Base-by-base conservation (phyloP, 2,888 invertebrate genomes). In the Nasonovia ribisnigri region DNA sequence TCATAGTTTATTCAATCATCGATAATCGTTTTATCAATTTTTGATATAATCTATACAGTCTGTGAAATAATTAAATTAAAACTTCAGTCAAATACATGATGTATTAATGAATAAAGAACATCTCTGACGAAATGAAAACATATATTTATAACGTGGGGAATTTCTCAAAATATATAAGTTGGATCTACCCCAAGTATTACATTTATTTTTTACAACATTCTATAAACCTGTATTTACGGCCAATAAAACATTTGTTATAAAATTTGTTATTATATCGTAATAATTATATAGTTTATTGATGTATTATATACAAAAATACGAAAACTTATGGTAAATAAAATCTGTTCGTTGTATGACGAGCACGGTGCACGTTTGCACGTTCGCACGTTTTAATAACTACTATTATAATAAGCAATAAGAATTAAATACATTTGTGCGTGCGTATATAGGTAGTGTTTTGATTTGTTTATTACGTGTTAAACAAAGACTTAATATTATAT, bases 161-260 rank as follows among this genome's bases (percentile, higher is more conserved):
- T 51, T 77, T 90, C 26, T 77, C 43, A 77, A 42, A 36, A n/a
- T 77, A 90, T 89, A 77, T 42, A 48, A 77, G 29, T 90, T 90
- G 90, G 84, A 84, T 84, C 6, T 29, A 90, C 84, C 77, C 90
- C 77, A 51, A 90, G 43, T 90, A 8, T 90, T 3, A 36, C 42
- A 51, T 36, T 77, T 36, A 8, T 20, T 77, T 43, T 43, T 84
- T 29, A 84, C 43, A 84, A 36, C 77, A 77, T 20, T 42, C 77
- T 20, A 77, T 8, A 77, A 77, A 36, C 77, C 77, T 77, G 77
- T 24, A 6, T 77, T 36, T 77, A 36, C 36, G 36, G 20, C 77
- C 20, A 77, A 77, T 77, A 77, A 36, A 8, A 36, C 20, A 42
- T 36, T 20, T n/a, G n/a, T n/a, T 36, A 3, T 20, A 77, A 77